These are phyloP conservation scores for Ceratina australensis DNA, from an alignment of 1,140 invertebrate species.

Conservation along the genomic window DNA sequence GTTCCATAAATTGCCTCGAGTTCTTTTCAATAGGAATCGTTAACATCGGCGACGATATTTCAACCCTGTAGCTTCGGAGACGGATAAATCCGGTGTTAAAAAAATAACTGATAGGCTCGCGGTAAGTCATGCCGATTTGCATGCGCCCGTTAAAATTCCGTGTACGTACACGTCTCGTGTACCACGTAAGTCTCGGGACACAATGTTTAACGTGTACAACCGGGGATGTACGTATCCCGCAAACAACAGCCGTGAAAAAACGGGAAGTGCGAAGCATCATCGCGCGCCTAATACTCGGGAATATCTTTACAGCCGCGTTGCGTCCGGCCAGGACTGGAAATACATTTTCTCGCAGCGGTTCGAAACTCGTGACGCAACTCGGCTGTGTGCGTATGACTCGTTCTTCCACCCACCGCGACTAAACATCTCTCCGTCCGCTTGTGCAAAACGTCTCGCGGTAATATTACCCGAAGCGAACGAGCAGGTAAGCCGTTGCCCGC, in stretches of 20 bases:
- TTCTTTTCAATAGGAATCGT: conserved; percentile 49
- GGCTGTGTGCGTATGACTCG: conserved; percentile 9
- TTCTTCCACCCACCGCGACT: conserved; percentile 61
- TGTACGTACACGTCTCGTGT: too few relatives aligned
- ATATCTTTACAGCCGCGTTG: conserved; percentile 53
- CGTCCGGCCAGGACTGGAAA: conserved; percentile 13
- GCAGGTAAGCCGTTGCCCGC: conserved; percentile 55
- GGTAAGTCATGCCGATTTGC: conserved; percentile 51
- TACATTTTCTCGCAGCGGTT: not conserved
- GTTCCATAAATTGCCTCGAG: conserved; percentile 43
- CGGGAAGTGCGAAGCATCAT: conserved; percentile 49
- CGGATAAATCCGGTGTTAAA: conserved; percentile 53
- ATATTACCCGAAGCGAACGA: conserved; percentile 68
- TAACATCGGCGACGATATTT: conserved; percentile 52
- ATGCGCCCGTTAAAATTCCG: conserved; percentile 56
- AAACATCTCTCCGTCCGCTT: conserved; percentile 57
- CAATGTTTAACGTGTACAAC: not conserved
- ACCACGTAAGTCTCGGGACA: too few relatives aligned
- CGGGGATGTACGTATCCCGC: not conserved
- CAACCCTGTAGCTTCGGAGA: conserved; percentile 1
- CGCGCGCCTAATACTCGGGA: conserved; percentile 55
- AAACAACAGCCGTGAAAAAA: not conserved
- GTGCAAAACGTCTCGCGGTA: conserved; percentile 64
- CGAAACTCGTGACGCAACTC: conserved; percentile 41
- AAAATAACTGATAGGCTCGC: conserved; percentile 62